phyloP scores from a whole-genome alignment of 2,888 invertebrate species.

The Drosophila siamana region DNA sequence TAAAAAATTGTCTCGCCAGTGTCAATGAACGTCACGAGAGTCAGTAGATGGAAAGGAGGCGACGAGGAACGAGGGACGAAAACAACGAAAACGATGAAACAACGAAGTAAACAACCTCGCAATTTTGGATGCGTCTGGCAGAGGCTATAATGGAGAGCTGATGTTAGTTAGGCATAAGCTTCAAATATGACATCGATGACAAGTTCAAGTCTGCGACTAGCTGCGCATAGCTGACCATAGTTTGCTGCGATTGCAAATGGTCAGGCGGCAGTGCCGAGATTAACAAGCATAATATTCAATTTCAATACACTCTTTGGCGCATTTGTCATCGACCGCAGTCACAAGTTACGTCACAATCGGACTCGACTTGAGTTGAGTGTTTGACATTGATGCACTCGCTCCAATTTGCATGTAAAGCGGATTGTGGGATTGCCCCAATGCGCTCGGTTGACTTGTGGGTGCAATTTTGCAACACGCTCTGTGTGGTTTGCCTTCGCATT shows the following conservation, averaged over 20 bases:
- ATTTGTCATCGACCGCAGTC: constrained; percentile 45
- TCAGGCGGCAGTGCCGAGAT: constrained; percentile 22
- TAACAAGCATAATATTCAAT: constrained; percentile 11
- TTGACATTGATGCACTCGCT: constrained; percentile 81
- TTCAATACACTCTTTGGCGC: too few relatives aligned
- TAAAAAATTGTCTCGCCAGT: constrained; percentile 31
- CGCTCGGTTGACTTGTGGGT: constrained; percentile 64
- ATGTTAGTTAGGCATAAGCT: too few relatives aligned
- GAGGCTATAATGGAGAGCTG: constrained; percentile 43
- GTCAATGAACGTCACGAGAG: constrained; percentile 45
- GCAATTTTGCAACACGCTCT: constrained; percentile 60
- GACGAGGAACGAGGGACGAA: neutral
- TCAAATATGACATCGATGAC: constrained; percentile 24
- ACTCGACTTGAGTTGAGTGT: constrained; percentile 25
- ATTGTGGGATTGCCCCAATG: constrained; percentile 48
- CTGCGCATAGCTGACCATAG: constrained; percentile 45
- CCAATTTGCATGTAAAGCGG: constrained; percentile 76
- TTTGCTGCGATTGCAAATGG: constrained; percentile 36
- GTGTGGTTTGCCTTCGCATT: constrained; percentile 61
- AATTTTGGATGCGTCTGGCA: constrained; percentile 58
- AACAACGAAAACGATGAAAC: constrained; percentile 5
- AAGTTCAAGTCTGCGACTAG: constrained; percentile 46
- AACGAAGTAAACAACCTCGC: constrained; percentile 56
- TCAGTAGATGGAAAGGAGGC: neutral
- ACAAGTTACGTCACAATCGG: constrained; percentile 46